Evolutionary conservation across 2,113 vertebrate genomes (phyloP), one percentile per base, ranked within the genome.

Genomic region (Ictalurus punctatus): DNA sequence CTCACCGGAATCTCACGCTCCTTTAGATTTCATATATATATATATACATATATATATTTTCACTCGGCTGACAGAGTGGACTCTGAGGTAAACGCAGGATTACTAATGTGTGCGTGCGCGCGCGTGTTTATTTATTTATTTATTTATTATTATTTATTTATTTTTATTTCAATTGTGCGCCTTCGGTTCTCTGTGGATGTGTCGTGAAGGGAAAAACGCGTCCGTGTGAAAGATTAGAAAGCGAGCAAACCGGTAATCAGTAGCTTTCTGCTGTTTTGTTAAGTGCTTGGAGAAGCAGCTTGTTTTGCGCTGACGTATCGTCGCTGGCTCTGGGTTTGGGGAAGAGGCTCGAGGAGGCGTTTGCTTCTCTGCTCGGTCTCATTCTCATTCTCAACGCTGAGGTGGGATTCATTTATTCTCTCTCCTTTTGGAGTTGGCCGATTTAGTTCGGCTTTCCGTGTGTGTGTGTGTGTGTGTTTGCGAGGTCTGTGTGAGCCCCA

Each of bases 31-130:
- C 0, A 52, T 48, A 48, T 48, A 48, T 48, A 34, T 19, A n/a
- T 17, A 4, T 37, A 14, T 21, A 14, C 6, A 14, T 44, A 2
- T 12, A 6, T 76, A 23, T 48, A 7, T 76, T 25, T 44, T 14
- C 74, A 4, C 12, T 25, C 83, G 30, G 61, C 78, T 69, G 84
- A 83, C 84, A 40, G 86, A 87, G 88, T 86, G 90, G 83, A 88
- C 74, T 80, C 63, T 23, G 86, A 91, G 90, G 90, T 91, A 91
- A 91, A 91, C 56, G 73, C 74, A 90, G 86, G 76, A 83, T 91
- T 88, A 86, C 67, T 88, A 69, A 74, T 88, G 30, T 76, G 79
- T 71, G 40, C 3, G 40, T 6, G 40, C 5, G 40, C 40, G 40
- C 40, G 40, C 40, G 40, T 6, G 40, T 44, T 4, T 44, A 6